Conservation (phyloP, 2,113 vertebrate genomes). For the Philantomba maxwellii region DNA sequence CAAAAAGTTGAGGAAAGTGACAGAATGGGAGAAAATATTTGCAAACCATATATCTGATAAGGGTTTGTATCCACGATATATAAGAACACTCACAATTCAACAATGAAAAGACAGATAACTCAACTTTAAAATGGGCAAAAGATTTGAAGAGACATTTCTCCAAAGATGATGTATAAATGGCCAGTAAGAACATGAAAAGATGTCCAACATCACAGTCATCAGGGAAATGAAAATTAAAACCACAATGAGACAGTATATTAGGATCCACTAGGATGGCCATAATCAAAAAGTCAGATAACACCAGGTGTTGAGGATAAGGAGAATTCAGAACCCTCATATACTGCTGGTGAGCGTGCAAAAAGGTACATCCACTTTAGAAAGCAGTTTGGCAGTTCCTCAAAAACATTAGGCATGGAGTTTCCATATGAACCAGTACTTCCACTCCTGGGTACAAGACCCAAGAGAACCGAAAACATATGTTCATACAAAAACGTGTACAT, state of each 20-base stretch:
- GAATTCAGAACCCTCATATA: neutral
- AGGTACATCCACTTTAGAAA: neutral
- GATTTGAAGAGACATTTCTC: conserved; percentile 10
- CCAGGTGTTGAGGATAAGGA: neutral
- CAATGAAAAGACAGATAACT: neutral
- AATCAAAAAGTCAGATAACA: neutral
- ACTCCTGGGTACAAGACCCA: neutral
- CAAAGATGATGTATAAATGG: neutral
- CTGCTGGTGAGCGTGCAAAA: neutral
- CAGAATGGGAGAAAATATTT: neutral
- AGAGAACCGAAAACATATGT: neutral
- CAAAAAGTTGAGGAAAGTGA: neutral
- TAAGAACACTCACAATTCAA: neutral
- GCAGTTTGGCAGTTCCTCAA: neutral
- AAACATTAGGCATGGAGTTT: neutral
- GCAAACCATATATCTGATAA: neutral
- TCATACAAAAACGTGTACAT: neutral
- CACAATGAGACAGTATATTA: neutral
- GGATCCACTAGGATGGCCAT: neutral
- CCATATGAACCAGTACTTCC: neutral
- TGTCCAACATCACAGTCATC: neutral
- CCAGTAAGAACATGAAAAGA: neutral
- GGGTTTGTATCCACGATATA: neutral
- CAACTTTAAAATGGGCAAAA: neutral
- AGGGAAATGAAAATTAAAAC: conserved; percentile 15